Evolutionary conservation across 2,797 vertebrate species (phyloP).

Genomic region (Hydrophis major): DNA sequence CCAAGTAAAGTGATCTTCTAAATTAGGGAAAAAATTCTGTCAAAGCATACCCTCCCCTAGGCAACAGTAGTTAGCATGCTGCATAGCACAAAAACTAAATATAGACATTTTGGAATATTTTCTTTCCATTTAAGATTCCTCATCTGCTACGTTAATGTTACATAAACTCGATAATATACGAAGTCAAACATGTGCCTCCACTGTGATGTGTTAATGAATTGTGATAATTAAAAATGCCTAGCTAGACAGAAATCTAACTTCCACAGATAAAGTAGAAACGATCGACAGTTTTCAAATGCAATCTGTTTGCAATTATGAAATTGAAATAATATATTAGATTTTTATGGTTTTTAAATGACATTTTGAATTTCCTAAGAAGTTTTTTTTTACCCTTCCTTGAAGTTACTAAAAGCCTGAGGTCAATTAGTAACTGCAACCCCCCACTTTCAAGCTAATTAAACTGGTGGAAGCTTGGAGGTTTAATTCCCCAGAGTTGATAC

Average conservation of each 20-base stretch:
- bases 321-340: constrained; percentile 74
- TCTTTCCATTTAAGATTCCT: constrained; percentile 52
- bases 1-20: constrained; percentile 42
- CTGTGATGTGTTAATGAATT: constrained; percentile 63
- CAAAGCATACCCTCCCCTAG: constrained; percentile 55
- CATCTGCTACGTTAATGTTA: constrained; percentile 66
- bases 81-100: constrained; percentile 63
- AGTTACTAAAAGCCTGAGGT: constrained; percentile 90
- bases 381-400: constrained; percentile 78
- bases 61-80: constrained; percentile 60
- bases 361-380: constrained; percentile 78
- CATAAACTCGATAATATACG: constrained; percentile 63
- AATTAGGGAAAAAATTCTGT: constrained; percentile 62
- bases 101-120: constrained; percentile 57
- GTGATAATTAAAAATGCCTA: constrained; percentile 64
- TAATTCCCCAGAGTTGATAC: constrained; percentile 92
- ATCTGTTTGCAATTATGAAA: constrained; percentile 75
- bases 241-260: constrained; percentile 67
- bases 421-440: constrained; percentile 94
- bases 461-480: constrained; percentile 90
- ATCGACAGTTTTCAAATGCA: constrained; percentile 69
- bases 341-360: constrained; percentile 74
- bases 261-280: constrained; percentile 60
- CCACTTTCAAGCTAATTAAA: constrained; percentile 98
- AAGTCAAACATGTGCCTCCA: constrained; percentile 64